Percentiles rank a stretch among this genome's conserved stretches.
These are phyloP conservation scores for Pentalonia nigronervosa DNA, from an alignment of 1,140 invertebrate genomes.

Conservation along the genomic window DNA sequence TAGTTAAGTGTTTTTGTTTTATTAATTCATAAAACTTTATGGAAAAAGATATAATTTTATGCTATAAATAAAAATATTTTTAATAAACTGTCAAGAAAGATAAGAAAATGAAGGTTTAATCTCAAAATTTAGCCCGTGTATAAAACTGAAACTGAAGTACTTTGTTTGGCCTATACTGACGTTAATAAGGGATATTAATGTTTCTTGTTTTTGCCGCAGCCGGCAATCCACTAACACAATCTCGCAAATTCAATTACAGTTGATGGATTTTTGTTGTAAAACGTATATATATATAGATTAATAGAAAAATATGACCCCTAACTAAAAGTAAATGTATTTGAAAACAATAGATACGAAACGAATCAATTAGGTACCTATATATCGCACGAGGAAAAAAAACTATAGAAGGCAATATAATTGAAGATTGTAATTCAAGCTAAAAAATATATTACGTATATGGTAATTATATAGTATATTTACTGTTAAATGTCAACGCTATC, in stretches of 20 bases:
- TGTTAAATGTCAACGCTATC: background rate
- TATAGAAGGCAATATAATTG: background rate
- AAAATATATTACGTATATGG: background rate
- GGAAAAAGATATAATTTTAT: background rate
- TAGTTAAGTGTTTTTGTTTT: background rate
- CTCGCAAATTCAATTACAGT: constrained; percentile 15
- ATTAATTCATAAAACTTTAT: background rate
- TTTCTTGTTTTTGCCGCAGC: background rate
- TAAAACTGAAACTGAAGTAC: constrained; percentile 22
- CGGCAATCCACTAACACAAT: background rate
- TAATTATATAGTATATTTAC: background rate
- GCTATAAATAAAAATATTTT: constrained; percentile 13
- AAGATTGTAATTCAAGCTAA: background rate
- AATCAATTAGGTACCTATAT: background rate
- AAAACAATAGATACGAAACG: constrained; percentile 2
- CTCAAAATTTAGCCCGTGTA: constrained; percentile 6
- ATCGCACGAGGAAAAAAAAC: background rate
- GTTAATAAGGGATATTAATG: constrained; percentile 51
- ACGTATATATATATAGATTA: background rate
- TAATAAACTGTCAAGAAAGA: constrained; percentile 2
- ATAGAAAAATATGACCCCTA: background rate
- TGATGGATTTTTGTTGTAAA: constrained; percentile 6
- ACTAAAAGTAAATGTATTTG: background rate
- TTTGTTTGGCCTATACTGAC: constrained; percentile 49
- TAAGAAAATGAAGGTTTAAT: constrained; percentile 29